Conservation (phyloP, 2,113 vertebrate genomes). For the Anoura caudifer region DNA sequence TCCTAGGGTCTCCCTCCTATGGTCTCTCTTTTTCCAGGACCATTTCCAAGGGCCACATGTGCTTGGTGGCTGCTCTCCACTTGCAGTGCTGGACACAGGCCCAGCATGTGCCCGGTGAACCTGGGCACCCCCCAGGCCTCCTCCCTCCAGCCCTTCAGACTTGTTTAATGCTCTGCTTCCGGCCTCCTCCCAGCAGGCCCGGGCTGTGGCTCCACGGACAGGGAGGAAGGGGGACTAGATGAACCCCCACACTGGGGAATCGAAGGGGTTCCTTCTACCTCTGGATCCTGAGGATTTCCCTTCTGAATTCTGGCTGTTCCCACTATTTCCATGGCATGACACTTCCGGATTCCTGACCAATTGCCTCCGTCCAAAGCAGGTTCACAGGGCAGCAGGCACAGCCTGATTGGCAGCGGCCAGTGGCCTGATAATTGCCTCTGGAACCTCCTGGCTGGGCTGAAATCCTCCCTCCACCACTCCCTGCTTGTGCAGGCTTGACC, state of each 20-base stretch:
- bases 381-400: neutral
- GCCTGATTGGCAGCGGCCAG: neutral
- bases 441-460: neutral
- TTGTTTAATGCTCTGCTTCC: neutral
- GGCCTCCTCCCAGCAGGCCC: neutral
- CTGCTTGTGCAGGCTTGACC: neutral
- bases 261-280: neutral
- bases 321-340: neutral
- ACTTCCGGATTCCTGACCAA: neutral
- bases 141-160: neutral
- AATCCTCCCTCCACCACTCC: fast-evolving
- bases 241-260: neutral
- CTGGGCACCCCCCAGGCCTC: neutral
- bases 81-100: neutral
- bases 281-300: neutral
- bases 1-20: neutral
- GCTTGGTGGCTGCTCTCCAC: neutral
- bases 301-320: neutral
- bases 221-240: fast-evolving
- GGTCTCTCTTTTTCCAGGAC: neutral
- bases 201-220: neutral
- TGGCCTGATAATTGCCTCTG: neutral
- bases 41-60: neutral
- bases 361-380: neutral
- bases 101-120: neutral